Base-by-base conservation (phyloP, 2,888 invertebrate genomes). In the Drosophila tripunctata region DNA sequence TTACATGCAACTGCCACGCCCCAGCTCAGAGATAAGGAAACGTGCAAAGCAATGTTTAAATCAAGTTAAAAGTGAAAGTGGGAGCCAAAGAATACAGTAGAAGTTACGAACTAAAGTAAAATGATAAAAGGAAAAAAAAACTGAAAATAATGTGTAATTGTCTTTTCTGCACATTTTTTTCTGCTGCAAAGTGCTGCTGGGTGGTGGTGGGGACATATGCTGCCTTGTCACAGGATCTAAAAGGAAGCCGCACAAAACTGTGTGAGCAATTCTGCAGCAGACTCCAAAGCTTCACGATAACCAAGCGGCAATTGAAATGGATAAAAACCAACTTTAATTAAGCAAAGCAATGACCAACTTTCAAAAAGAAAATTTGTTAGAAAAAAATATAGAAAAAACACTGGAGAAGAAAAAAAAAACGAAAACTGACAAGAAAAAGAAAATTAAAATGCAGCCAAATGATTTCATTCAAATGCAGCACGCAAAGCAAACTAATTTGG, bases 51-150 rank as follows among this genome's bases (percentile, higher is more conserved):
- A 57, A 56, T 36, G 63, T 52, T 45, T 61, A 57, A 80, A 80
- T 75, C 66, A 68, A 79, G 79, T 50, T 65, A 62, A 81, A 67
- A 81, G 72, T 68, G 70, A 81, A 67, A 78, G 67, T 73, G 72
- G n/a, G n/a, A n/a, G 19, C 61, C 65, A 57, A 54, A 64, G 69
- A 64, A 70, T 58, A 40, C 33, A 65, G 44, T 45, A 50, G 64
- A 82, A 80, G 69, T 79, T 78, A 67, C 60, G 12, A 31, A 30
- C 64, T 51, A 67, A 58, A 64, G 74, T 54, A 27, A 58, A 70
- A 65, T 27, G 12, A 48, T 36, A 24, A 50, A 43, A 65, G 27
- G 52, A 41, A 61, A 27, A 54, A n/a, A n/a, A n/a, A n/a, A n/a
- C n/a, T n/a, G n/a, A n/a, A n/a, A n/a, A n/a, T n/a, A n/a, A n/a